Evolutionary conservation across 2,888 invertebrate genomes (phyloP).

Genomic region (Carpatolechia fugitivella): DNA sequence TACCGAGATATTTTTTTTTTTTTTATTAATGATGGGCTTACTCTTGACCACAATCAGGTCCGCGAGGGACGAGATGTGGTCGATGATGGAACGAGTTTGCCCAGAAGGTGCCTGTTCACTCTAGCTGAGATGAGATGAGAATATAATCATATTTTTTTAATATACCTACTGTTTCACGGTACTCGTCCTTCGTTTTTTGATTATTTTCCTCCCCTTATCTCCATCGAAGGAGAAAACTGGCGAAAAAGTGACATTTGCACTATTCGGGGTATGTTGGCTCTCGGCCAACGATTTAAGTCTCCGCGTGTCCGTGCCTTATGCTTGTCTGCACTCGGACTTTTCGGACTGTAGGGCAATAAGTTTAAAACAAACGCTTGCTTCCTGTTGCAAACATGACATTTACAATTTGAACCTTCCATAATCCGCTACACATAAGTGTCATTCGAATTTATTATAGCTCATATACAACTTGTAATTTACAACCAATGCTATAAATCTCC

Average conservation of each 20-base stretch:
- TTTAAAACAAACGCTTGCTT: not conserved
- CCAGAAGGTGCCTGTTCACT: no score
- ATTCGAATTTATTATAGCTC: not conserved
- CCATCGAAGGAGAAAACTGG: slow-evolving; percentile 49
- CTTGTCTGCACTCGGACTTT: slow-evolving; percentile 31
- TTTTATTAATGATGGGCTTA: no score
- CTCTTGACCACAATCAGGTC: no score
- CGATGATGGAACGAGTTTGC: no score
- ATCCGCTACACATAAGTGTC: no score
- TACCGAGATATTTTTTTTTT: no score
- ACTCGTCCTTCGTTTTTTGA: not conserved
- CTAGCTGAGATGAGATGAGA: no score
- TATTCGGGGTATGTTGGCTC: slow-evolving; percentile 51
- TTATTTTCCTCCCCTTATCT: not conserved
- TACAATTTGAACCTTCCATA: not conserved
- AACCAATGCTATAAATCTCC: slow-evolving; percentile 2
- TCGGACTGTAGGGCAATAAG: slow-evolving; percentile 8
- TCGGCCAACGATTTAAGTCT: slow-evolving; percentile 39
- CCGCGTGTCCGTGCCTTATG: slow-evolving; percentile 46
- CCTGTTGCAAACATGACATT: no score
- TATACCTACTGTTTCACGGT: no score
- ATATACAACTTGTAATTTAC: not conserved
- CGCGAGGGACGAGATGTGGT: no score
- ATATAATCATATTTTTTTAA: no score
- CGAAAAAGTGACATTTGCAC: slow-evolving; percentile 57